Percentiles rank a stretch among this genome's conserved stretches.
phyloP scores from a whole-genome alignment of 2,113 vertebrate species.

The Cyanoramphus novaezelandiae region DNA sequence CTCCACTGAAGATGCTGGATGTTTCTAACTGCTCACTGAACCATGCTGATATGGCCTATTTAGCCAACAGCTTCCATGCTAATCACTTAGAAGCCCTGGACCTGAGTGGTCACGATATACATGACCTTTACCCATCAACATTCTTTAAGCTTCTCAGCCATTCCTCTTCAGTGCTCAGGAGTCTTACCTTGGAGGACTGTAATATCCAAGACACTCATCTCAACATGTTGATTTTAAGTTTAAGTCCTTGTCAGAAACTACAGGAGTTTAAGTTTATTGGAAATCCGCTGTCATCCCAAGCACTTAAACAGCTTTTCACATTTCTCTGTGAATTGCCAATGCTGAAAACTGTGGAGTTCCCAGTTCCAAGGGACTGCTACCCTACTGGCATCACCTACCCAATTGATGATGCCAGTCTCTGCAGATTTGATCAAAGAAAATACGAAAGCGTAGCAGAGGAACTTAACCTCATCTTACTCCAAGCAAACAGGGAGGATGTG shows the following conservation, averaged over 20 bases:
- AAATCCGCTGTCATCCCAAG: constrained; percentile 84
- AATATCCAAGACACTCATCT: constrained; percentile 81
- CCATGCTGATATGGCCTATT: constrained; percentile 87
- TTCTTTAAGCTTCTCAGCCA: constrained; percentile 87
- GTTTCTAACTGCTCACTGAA: constrained; percentile 88
- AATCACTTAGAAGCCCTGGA: constrained; percentile 84
- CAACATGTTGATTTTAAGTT: constrained; percentile 72
- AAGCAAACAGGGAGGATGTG: constrained; percentile 79
- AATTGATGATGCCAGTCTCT: constrained; percentile 79
- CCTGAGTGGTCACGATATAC: constrained; percentile 87
- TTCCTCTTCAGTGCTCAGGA: constrained; percentile 78
- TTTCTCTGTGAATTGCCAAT: constrained; percentile 77
- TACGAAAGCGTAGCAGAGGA: constrained; percentile 79
- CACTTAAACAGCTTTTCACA: constrained; percentile 78
- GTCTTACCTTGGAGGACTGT: constrained; percentile 88
- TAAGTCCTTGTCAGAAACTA: constrained; percentile 80
- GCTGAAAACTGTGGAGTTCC: constrained; percentile 86
- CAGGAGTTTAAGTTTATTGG: constrained; percentile 88
- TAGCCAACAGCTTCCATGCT: constrained; percentile 87
- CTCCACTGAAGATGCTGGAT: constrained; percentile 85
- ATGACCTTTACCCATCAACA: constrained; percentile 75
- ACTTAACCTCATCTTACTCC: constrained; percentile 77
- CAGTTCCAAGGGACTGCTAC: constrained; percentile 92
- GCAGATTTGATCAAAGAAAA: constrained; percentile 80
- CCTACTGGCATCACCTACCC: constrained; percentile 82